These are phyloP conservation scores for Tychaedon coryphoeus DNA, from an alignment of 2,113 vertebrate genomes.

Conservation along the genomic window DNA sequence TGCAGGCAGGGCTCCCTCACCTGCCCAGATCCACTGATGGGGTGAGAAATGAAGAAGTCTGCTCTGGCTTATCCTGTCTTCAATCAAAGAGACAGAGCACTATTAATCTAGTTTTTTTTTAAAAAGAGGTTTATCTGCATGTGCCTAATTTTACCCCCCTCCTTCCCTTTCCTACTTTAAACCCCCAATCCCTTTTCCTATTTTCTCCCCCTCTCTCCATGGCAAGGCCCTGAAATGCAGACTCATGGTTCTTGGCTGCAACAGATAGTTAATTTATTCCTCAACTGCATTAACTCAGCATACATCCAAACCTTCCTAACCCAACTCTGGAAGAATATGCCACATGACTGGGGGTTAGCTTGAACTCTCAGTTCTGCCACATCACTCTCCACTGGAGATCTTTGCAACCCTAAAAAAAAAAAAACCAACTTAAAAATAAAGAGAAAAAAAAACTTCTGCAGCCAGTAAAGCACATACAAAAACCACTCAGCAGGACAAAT, in stretches of 20 bases:
- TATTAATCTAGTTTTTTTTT: not conserved
- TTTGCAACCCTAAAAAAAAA: not conserved
- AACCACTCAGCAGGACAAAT: constrained; percentile 57
- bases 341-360: not conserved
- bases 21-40: fast-evolving
- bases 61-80: not conserved
- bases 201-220: not conserved
- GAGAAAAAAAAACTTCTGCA: constrained; percentile 17
- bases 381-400: not conserved
- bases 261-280: constrained; percentile 42
- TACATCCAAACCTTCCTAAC: not conserved
- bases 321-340: not conserved
- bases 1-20: not conserved
- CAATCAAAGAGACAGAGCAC: not conserved
- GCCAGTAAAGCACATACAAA: constrained; percentile 56
- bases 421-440: not conserved
- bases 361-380: constrained; percentile 11
- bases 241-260: constrained; percentile 14
- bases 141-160: not conserved
- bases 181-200: not conserved
- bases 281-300: not conserved
- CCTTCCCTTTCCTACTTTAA: not conserved
- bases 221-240: not conserved
- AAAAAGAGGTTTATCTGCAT: not conserved
- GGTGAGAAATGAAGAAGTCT: not conserved